Percentiles rank a stretch among this genome's conserved stretches.
phyloP scores from a whole-genome alignment of 1,140 invertebrate genomes.

The Hyles vespertilio region DNA sequence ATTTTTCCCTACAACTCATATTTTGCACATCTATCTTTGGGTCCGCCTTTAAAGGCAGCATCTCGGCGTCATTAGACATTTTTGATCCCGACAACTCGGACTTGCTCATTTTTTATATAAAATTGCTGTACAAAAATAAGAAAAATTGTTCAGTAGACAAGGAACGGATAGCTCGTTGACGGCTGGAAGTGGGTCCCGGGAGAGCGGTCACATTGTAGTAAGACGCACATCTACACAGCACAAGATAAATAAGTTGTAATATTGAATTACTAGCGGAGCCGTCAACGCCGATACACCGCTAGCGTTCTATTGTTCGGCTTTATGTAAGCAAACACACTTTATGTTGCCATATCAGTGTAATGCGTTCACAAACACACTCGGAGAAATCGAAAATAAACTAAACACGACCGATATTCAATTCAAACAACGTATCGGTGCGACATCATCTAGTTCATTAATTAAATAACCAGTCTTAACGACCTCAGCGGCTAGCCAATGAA shows the following conservation, averaged over 20 bases:
- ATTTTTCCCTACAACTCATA: conserved; percentile 46
- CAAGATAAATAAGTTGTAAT: conserved; percentile 25
- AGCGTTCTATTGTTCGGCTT: conserved; percentile 46
- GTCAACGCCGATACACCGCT: conserved; percentile 26
- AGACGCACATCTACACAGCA: conserved; percentile 21
- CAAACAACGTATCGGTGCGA: conserved; percentile 22
- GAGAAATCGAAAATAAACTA: conserved; percentile 38
- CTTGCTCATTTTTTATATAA: no score
- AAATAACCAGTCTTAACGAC: not conserved
- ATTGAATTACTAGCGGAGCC: conserved; percentile 30
- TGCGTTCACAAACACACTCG: conserved; percentile 38
- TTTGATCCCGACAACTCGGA: no score
- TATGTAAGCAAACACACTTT: conserved; percentile 51
- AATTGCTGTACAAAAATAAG: no score
- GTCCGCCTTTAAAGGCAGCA: conserved; percentile 44
- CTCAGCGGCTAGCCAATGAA: conserved; percentile 9
- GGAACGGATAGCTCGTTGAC: no score
- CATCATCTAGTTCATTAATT: conserved; percentile 2
- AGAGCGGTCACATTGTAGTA: conserved; percentile 17
- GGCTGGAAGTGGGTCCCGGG: not conserved
- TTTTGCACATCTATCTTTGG: conserved; percentile 34
- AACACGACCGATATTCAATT: conserved; percentile 26
- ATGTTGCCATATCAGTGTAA: conserved; percentile 57
- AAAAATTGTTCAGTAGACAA: no score
- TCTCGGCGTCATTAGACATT: conserved; percentile 22